phyloP scores from a whole-genome alignment of 2,888 invertebrate species.

The Anodontia alba region DNA sequence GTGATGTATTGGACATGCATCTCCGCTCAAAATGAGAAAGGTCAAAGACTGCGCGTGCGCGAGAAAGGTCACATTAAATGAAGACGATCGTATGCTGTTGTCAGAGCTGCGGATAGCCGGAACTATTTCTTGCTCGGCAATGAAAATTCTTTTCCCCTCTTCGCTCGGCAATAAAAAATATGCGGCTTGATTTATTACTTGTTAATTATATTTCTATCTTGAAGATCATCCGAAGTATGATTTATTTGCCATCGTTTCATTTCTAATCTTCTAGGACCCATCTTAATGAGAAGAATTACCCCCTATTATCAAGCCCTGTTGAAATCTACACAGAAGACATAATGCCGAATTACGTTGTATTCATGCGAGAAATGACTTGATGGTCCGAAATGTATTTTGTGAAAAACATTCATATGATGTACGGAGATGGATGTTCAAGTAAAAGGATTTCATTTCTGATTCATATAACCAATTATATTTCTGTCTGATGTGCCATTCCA shows the following conservation, averaged over 20 bases:
- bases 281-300: slow-evolving; percentile 24
- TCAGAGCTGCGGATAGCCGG: neutral
- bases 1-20: slow-evolving; percentile 53
- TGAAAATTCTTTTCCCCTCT: slow-evolving; percentile 16
- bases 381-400: neutral
- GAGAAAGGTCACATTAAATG: slow-evolving; percentile 20
- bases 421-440: too few species aligned
- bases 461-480: too few species aligned
- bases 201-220: slow-evolving; percentile 25
- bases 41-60: slow-evolving; percentile 19
- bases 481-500: too few species aligned
- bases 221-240: slow-evolving; percentile 21
- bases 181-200: slow-evolving; percentile 18
- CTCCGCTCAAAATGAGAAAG: slow-evolving; percentile 9
- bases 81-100: slow-evolving; percentile 17
- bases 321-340: neutral
- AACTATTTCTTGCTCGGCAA: slow-evolving; percentile 3
- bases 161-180: neutral
- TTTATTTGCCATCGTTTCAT: slow-evolving; percentile 8
- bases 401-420: neutral
- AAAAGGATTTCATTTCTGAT: too few species aligned
- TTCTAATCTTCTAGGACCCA: slow-evolving; percentile 20
- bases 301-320: slow-evolving; percentile 12
- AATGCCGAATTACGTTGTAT: neutral
- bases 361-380: neutral